These are phyloP conservation scores for Elephas maximus DNA, from an alignment of 2,113 vertebrate species.

Conservation along the genomic window DNA sequence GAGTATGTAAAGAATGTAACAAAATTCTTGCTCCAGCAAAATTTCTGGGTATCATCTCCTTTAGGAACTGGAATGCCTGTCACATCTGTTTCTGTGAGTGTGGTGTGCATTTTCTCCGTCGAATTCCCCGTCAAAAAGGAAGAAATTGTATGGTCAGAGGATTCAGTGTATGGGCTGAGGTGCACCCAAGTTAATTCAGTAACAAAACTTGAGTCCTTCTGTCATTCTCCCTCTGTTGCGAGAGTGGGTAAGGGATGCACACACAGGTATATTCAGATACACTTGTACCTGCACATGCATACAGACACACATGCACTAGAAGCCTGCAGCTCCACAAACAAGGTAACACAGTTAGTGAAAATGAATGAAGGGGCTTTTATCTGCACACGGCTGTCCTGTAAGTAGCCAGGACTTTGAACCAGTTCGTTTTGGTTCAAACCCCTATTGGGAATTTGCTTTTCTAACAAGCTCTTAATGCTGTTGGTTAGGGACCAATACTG, in stretches of 20 bases:
- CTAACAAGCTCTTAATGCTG: too few relatives aligned
- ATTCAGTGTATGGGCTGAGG: background rate
- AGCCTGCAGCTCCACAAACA: background rate
- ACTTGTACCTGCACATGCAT: background rate
- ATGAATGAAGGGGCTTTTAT: background rate
- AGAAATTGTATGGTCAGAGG: background rate
- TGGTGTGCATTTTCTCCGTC: background rate
- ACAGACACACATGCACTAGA: rapidly evolving
- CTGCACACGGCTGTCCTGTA: background rate
- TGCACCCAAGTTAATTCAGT: background rate
- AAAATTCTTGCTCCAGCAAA: background rate
- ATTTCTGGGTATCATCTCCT: background rate
- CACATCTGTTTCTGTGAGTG: background rate
- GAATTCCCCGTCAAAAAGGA: background rate
- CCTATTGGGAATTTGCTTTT: too few relatives aligned
- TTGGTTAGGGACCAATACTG: too few relatives aligned
- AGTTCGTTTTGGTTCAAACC: too few relatives aligned
- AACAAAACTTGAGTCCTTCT: background rate
- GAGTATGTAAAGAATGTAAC: background rate
- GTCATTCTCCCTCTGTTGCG: slow-evolving; percentile 21
- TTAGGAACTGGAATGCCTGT: background rate
- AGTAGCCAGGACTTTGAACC: background rate
- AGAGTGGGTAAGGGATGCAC: background rate
- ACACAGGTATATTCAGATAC: background rate
- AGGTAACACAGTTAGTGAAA: background rate